phyloP scores from a whole-genome alignment of 1,140 invertebrate genomes.

The Ptiloglossa arizonensis region DNA sequence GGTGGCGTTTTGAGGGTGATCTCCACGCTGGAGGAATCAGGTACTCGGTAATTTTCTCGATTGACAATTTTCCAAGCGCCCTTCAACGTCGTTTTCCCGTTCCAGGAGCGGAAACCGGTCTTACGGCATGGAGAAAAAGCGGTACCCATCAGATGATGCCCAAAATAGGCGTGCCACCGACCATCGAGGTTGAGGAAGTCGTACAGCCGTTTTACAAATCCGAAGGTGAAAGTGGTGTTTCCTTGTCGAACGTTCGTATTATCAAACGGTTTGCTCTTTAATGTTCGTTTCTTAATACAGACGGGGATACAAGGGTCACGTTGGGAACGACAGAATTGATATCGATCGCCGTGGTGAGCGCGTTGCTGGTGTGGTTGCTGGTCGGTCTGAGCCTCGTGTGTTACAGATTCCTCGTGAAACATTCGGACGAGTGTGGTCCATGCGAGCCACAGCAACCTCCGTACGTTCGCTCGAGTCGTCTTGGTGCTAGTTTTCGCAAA shows the following conservation, averaged over 20 bases:
- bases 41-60: slow-evolving; percentile 59
- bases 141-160: slow-evolving; percentile 63
- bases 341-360: slow-evolving; percentile 65
- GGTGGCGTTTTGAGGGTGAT: slow-evolving; percentile 84
- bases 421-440: slow-evolving; percentile 55
- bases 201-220: slow-evolving; percentile 55
- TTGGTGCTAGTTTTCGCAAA: too few relatives aligned
- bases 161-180: slow-evolving; percentile 38
- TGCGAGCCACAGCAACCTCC: slow-evolving; percentile 56
- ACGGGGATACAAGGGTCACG: slow-evolving; percentile 6
- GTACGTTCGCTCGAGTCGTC: slow-evolving; percentile 39
- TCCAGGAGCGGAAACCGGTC: slow-evolving; percentile 33
- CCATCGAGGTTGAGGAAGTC: slow-evolving; percentile 15
- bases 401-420: slow-evolving; percentile 63
- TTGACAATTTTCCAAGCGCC: slow-evolving; percentile 6
- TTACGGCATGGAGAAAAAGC: slow-evolving; percentile 29
- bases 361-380: slow-evolving; percentile 68
- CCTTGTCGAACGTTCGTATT: background rate
- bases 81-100: slow-evolving; percentile 23
- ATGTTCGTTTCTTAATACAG: slow-evolving; percentile 12
- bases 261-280: background rate
- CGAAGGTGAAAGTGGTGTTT: slow-evolving; percentile 41
- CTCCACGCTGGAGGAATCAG: slow-evolving; percentile 81
- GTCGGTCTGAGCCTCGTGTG: slow-evolving; percentile 68
- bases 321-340: slow-evolving; percentile 65